A percentile compares a stretch with the other conserved stretches of the same genome.
phyloP scores from a whole-genome alignment of 2,888 invertebrate species.

The Thysanoteuthis rhombus region DNA sequence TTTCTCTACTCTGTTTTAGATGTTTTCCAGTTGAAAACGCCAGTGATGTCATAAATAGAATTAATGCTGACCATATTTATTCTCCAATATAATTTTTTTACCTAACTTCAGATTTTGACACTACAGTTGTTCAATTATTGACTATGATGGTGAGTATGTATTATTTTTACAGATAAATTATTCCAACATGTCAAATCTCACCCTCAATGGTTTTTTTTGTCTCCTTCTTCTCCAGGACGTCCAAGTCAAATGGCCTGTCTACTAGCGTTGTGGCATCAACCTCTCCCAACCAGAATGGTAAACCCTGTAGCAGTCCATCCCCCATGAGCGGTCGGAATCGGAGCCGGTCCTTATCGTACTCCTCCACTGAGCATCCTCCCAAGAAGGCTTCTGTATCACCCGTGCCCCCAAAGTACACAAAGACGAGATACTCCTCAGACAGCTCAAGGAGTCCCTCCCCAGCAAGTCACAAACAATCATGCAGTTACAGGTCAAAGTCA shows the following conservation, averaged over 20 bases:
- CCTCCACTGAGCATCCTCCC: not conserved
- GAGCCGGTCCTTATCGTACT: not conserved
- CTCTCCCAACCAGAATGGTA: constrained; percentile 34
- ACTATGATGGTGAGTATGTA: too few species aligned
- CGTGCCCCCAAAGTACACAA: not conserved
- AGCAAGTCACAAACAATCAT: not conserved
- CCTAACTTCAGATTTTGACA: too few species aligned
- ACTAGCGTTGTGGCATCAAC: not conserved
- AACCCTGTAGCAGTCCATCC: constrained; percentile 27
- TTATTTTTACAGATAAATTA: too few species aligned
- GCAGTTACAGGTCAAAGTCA: constrained; percentile 19
- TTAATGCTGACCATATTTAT: too few species aligned
- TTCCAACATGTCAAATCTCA: too few species aligned
- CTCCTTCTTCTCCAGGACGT: not conserved
- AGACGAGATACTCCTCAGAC: constrained; percentile 30
- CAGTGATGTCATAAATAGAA: too few species aligned
- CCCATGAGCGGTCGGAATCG: not conserved
- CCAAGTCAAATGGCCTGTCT: not conserved
- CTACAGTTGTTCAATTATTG: too few species aligned
- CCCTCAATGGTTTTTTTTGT: too few species aligned
- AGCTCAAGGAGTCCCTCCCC: constrained; percentile 39
- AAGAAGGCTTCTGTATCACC: not conserved
- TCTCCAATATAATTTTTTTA: too few species aligned
- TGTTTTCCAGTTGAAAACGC: too few species aligned
- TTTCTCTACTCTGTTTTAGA: too few species aligned